Evolutionary conservation across 2,797 vertebrate genomes (phyloP), one percentile per base, ranked within the genome.

Genomic region (Tragopan temminckii): DNA sequence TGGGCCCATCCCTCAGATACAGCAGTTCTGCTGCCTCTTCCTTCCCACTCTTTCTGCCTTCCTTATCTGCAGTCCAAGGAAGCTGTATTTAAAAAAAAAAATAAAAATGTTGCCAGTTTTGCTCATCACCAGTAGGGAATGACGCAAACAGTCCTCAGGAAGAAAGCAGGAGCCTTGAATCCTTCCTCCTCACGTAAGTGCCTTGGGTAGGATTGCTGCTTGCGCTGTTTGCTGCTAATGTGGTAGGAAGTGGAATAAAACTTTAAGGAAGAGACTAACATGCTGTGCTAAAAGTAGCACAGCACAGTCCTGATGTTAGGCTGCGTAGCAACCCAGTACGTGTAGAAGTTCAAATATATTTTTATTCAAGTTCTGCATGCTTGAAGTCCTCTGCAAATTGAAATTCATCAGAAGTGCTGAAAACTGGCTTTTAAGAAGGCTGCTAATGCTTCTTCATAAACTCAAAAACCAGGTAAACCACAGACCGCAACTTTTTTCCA

Each of bases 401-500:
- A 29, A 61, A 66, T 13, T 71, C 48, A 55, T 46, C 63, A 42
- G 33, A 79, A 72, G 87, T 45, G 2, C 85, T 96, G 97, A 93
- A 92, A 96, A 93, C 96, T 81, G 59, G 48, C 58, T 93, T 57
- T 43, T 76, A 81, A 85, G 64, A 67, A 45, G 25, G 11, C 64
- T 94, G 75, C 80, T 43, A 5, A 6, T 80, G 48, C 64, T 71
- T 77, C 85, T 96, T 72, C 4, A 80, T 93, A 79, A 95, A 88
- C 91, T 95, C 71, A 85, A 97, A 98, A 97, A 97, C 96, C 96
- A 97, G 96, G 97, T 90, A 96, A 98, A 98, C 98, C 96, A 0
- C 97, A 97, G 82, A 95, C 91, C 96, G 66, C 98, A 98, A 92
- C 95, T 96, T 96, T 98, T 98, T 98, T 98, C 98, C 98, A 98